Percentiles rank a stretch among this genome's conserved stretches.
Evolutionary conservation across 2,113 vertebrate genomes (phyloP).

Genomic region (Phaethornis superciliosus): DNA sequence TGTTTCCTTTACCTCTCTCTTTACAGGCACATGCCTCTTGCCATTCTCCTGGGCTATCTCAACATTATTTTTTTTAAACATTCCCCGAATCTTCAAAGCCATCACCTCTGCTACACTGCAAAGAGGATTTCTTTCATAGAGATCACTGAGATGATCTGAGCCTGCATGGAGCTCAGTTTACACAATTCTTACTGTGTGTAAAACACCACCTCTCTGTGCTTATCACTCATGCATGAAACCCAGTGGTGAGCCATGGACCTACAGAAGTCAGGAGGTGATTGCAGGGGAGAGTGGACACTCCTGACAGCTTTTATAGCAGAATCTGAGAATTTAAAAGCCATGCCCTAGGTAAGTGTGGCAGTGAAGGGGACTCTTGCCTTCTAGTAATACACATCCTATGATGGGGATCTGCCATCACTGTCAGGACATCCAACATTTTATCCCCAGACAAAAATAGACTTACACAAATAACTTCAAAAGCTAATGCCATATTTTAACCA

Average conservation of each 20-base stretch:
- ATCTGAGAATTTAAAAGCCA: background rate
- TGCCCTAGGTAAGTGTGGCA: background rate
- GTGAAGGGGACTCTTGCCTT: background rate
- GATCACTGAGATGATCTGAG: background rate
- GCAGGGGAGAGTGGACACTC: background rate
- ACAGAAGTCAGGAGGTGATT: background rate
- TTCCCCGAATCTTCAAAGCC: background rate
- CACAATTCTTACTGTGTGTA: background rate
- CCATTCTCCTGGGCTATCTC: background rate
- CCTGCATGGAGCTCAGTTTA: background rate
- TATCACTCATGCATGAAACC: background rate
- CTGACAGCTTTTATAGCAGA: background rate
- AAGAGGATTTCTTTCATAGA: background rate
- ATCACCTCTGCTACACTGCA: background rate
- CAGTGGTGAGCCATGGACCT: background rate
- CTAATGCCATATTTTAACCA: background rate
- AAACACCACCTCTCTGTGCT: fast-evolving
- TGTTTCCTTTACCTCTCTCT: background rate
- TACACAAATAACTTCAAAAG: background rate
- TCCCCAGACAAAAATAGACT: background rate
- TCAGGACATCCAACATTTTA: background rate
- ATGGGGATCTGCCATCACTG: background rate
- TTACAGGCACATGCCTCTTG: background rate
- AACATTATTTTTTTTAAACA: background rate
- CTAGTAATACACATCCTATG: background rate